These are phyloP conservation scores for Isurus oxyrinchus DNA, from an alignment of 2,113 vertebrate genomes.

Conservation along the genomic window DNA sequence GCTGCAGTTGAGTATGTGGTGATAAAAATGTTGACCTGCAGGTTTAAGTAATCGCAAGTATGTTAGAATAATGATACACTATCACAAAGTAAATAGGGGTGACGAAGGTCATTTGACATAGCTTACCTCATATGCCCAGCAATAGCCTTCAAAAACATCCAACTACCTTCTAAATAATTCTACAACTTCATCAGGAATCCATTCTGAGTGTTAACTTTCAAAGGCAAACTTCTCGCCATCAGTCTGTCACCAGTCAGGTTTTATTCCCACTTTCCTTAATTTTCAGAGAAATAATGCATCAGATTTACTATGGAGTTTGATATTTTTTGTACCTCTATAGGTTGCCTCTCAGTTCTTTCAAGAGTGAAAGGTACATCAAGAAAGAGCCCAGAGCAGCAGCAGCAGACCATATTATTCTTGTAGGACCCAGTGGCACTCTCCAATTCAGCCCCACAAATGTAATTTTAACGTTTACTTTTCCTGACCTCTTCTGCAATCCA, in stretches of 20 bases:
- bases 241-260: not conserved
- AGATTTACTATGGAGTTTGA: not conserved
- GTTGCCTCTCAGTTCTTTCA: not conserved
- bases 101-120: not conserved
- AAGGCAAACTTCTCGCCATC: not conserved
- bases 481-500: not conserved
- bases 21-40: not conserved
- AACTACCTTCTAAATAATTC: not conserved
- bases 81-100: not conserved
- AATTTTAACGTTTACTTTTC: not conserved
- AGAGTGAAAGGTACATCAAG: not conserved
- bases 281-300: not conserved
- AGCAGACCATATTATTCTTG: not conserved
- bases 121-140: not conserved
- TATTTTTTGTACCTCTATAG: not conserved
- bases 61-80: not conserved
- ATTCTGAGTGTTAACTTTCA: not conserved
- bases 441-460: not conserved
- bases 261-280: not conserved
- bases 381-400: not conserved
- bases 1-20: not conserved
- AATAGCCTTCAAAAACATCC: not conserved
- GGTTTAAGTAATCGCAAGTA: not conserved
- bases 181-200: not conserved
- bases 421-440: not conserved